Evolutionary conservation across 2,888 invertebrate genomes (phyloP).

Genomic region (Epinotia demarniana): DNA sequence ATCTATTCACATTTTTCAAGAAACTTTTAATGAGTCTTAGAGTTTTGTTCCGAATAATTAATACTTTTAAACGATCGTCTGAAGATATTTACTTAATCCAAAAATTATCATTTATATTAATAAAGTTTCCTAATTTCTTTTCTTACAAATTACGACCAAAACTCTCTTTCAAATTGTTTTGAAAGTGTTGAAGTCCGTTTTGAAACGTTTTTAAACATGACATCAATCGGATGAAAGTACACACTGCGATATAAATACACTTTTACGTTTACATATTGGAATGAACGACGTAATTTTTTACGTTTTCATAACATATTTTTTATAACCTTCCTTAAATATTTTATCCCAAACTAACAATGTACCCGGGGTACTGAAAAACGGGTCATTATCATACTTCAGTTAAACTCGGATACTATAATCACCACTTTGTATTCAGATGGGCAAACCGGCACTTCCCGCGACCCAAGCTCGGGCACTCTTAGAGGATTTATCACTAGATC

Average conservation of each 20-base stretch:
- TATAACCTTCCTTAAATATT: not conserved
- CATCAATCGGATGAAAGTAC: too few species aligned
- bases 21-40: slow-evolving; percentile 9
- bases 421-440: slow-evolving; percentile 38
- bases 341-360: not conserved
- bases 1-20: not conserved
- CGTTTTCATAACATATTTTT: not conserved
- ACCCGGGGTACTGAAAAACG: not conserved
- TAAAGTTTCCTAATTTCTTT: slow-evolving; percentile 22
- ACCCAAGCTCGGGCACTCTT: slow-evolving; percentile 8
- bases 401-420: slow-evolving; percentile 37
- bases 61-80: not conserved
- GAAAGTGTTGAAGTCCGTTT: not conserved
- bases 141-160: not conserved
- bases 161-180: not conserved
- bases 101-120: slow-evolving; percentile 37
- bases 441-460: slow-evolving; percentile 30
- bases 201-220: not conserved
- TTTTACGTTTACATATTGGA: too few species aligned
- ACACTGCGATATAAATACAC: too few species aligned
- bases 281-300: not conserved
- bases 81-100: slow-evolving; percentile 9
- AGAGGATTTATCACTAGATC: slow-evolving; percentile 38
- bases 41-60: not conserved
- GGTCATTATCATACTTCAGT: slow-evolving; percentile 31